Evolutionary conservation across 2,113 vertebrate species (phyloP), one percentile per base, ranked within the genome.

Genomic region (Periophthalmodon schlosseri): DNA sequence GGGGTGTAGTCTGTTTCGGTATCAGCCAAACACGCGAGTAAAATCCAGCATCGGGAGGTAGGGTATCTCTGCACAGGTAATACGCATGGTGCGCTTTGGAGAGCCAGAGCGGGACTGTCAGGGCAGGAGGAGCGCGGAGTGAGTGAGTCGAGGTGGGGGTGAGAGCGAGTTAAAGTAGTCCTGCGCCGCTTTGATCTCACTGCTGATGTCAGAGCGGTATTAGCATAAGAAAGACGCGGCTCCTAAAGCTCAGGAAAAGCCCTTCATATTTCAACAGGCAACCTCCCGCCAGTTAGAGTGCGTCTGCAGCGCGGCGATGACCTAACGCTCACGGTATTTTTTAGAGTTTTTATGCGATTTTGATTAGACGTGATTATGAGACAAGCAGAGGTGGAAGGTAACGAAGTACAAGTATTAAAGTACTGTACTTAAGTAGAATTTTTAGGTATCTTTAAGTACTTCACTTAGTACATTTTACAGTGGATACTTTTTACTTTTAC

Each of bases 141-240:
- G 86, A 88, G 88, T 82, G 79, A 84, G 83, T 20, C 72, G 70
- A 73, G 72, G 83, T 67, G 80, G 77, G 75, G 85, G 82, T 70
- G 89, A 84, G 78, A 86, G 85, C 12, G 80, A 87, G 92, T 94
- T 95, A 93, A 91, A 93, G 84, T 84, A 89, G 87, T 75, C 81
- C 90, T 82, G 91, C 68, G 82, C 82, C 36, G 80, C 94, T 94
- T 95, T 95, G 93, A 94, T 94, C 87, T 89, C 90, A 74, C 82
- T 86, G 84, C 88, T 96, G 96, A 96, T 95, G 95, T 96, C 96
- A 96, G 90, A 86, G 73, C 75, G 0, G 61, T 2, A 96, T 97
- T 96, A 95, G 91, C 95, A 97, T 97, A 95, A 95, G 94, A 96
- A 94, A 95, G 72, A 69, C 4, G 10, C 67, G 18, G 44, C 33